These are phyloP conservation scores for Proisotoma minuta DNA, from an alignment of 2,888 invertebrate genomes.

Conservation along the genomic window DNA sequence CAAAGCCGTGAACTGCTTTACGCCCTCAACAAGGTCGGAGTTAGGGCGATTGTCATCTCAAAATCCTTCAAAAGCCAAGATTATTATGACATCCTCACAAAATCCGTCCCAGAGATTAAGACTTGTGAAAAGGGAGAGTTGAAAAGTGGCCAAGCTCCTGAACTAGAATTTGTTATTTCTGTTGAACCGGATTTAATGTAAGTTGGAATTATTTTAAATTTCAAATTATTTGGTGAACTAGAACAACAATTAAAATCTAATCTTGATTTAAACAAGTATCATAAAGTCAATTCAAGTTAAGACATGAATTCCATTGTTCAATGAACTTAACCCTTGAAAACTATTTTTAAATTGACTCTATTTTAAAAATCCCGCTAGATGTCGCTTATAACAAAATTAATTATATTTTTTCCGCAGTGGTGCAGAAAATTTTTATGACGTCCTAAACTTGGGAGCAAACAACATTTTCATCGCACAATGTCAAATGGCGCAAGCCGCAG, in stretches of 20 bases:
- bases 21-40: constrained; percentile 65
- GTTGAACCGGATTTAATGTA: constrained; percentile 29
- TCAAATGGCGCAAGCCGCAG: constrained; percentile 13
- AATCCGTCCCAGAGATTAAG: constrained; percentile 59
- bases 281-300: too few species aligned
- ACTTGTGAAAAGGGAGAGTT: constrained; percentile 54
- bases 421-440: constrained; percentile 24
- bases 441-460: constrained; percentile 27
- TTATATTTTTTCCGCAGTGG: constrained; percentile 26
- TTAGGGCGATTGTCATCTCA: constrained; percentile 63
- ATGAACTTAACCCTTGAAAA: too few species aligned
- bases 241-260: too few species aligned
- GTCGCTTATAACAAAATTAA: too few species aligned
- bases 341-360: too few species aligned
- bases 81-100: constrained; percentile 62
- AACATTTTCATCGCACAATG: constrained; percentile 26
- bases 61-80: constrained; percentile 61
- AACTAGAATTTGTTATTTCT: constrained; percentile 57
- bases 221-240: background rate
- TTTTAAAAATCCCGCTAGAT: too few species aligned
- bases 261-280: too few species aligned
- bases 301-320: too few species aligned
- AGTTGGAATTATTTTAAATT: background rate
- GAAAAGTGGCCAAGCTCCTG: constrained; percentile 54
- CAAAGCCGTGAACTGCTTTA: constrained; percentile 65